Percentiles rank a stretch among this genome's conserved stretches.
phyloP scores from a whole-genome alignment of 2,797 vertebrate genomes.

The Pangasius larnaudii region DNA sequence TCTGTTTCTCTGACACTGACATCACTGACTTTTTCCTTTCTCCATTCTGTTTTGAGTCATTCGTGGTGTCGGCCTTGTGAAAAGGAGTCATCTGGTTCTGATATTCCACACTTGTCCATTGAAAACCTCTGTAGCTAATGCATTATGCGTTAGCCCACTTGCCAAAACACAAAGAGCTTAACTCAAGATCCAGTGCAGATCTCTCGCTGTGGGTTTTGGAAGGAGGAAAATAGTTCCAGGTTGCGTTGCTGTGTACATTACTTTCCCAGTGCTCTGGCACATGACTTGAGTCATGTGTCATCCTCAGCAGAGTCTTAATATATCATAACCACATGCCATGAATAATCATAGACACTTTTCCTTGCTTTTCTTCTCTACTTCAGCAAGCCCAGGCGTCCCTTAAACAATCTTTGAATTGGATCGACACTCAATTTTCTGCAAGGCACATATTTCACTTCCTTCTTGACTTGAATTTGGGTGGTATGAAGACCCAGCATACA shows the following conservation, averaged over 20 bases:
- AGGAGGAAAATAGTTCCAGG: constrained; percentile 40
- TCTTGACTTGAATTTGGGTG: neutral
- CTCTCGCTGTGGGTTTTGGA: constrained; percentile 47
- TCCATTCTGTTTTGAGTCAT: constrained; percentile 60
- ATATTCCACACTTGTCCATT: constrained; percentile 77
- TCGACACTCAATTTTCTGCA: constrained; percentile 21
- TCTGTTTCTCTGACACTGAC: constrained; percentile 29
- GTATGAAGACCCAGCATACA: constrained; percentile 9
- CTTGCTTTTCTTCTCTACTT: constrained; percentile 20
- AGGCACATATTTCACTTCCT: constrained; percentile 18
- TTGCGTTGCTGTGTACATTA: constrained; percentile 47
- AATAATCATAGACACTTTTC: constrained; percentile 37
- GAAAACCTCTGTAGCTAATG: constrained; percentile 76
- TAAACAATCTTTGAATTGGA: constrained; percentile 34
- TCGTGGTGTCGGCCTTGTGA: constrained; percentile 64
- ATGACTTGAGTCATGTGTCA: constrained; percentile 24
- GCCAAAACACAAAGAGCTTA: constrained; percentile 68
- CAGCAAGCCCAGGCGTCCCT: constrained; percentile 22
- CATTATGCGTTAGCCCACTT: constrained; percentile 68
- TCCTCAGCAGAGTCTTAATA: constrained; percentile 25
- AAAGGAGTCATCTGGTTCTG: constrained; percentile 78
- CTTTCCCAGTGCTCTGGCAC: constrained; percentile 28
- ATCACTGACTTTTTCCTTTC: constrained; percentile 40
- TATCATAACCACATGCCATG: constrained; percentile 35
- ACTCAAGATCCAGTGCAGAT: constrained; percentile 58